phyloP scores from a whole-genome alignment of 2,888 invertebrate species.

The Trissolcus japonicus region DNA sequence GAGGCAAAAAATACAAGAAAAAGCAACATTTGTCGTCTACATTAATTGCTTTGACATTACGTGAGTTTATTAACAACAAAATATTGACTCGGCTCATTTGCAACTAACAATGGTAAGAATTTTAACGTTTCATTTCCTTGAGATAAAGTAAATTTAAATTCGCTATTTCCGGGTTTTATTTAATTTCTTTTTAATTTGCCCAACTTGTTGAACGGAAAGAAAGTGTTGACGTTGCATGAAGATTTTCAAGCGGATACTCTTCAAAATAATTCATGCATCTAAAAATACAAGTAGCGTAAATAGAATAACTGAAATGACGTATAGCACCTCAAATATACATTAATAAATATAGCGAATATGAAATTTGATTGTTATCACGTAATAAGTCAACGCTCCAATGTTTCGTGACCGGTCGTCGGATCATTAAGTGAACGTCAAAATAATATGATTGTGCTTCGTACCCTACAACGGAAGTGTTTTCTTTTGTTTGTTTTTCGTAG shows the following conservation, averaged over 20 bases:
- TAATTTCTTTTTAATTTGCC: too few relatives aligned
- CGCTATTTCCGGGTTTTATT: too few relatives aligned
- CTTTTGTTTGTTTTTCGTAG: conserved; percentile 3
- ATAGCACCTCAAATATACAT: conserved; percentile 11
- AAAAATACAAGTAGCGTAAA: conserved; percentile 6
- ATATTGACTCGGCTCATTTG: too few relatives aligned
- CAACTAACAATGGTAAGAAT: too few relatives aligned
- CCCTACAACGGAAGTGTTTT: too few relatives aligned
- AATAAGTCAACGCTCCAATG: conserved; percentile 43
- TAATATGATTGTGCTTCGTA: conserved; percentile 13
- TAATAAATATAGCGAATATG: conserved; percentile 22
- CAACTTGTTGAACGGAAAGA: not conserved
- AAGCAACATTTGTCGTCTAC: not conserved
- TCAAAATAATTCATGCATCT: not conserved
- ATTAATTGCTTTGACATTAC: conserved; percentile 9
- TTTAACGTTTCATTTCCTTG: too few relatives aligned
- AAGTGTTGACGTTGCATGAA: not conserved
- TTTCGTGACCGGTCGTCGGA: conserved; percentile 15
- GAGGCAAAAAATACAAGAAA: not conserved
- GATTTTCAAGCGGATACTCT: not conserved
- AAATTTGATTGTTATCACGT: conserved; percentile 39
- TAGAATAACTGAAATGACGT: not conserved
- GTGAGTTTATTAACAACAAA: conserved; percentile 8
- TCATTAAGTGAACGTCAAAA: conserved; percentile 34
- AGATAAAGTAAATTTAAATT: too few relatives aligned